Base-by-base conservation (phyloP, 2,888 invertebrate species). In the Dorcus parallelipipedus region DNA sequence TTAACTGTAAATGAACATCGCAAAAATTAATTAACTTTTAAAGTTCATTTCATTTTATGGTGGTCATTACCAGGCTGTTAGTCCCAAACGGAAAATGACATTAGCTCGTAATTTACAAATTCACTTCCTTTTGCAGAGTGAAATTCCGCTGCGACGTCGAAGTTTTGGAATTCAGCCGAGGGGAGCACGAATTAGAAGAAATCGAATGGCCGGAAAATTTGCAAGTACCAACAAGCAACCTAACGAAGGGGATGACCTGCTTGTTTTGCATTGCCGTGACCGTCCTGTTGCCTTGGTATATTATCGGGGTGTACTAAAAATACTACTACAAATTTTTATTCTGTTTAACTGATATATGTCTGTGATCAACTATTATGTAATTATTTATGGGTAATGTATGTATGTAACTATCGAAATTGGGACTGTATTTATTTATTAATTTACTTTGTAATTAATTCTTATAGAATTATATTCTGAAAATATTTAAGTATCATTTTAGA, bases 101-200 rank as follows among this genome's bases (percentile, higher is more conserved):
- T 33, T 33, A 33, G 26, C 26, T 33, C 26, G 26, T 7, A 33
- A 33, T 33, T 33, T 33, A 33, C 26, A 50, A 45, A 45, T 23
- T 45, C 33, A 9, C 10, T 33, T 43, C 60, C 67, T 57, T 47
- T 76, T 76, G 56, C 69, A 78, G 82, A 33, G 83, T 83, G 41
- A 82, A 80, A 66, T 83, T 83, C 68, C 81, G 80, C 10, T 80
- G 80, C 70, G 82, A 83, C 69, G 83, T 83, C 6, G 81, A 83
- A 64, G 78, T 83, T 8, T 76, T 79, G 43, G 83, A 83, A 67
- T 83, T 81, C 73, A 78, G 78, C 64, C 74, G 80, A 49, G 76
- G 78, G 54, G 80, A 80, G 49, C 78, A 81, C 66, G 80, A 81
- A 70, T 64, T 73, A 54, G 73, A 76, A 52, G 79, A 79, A 51